phyloP scores from a whole-genome alignment of 2,888 invertebrate species.

The Caenorhabditis macrosperma region DNA sequence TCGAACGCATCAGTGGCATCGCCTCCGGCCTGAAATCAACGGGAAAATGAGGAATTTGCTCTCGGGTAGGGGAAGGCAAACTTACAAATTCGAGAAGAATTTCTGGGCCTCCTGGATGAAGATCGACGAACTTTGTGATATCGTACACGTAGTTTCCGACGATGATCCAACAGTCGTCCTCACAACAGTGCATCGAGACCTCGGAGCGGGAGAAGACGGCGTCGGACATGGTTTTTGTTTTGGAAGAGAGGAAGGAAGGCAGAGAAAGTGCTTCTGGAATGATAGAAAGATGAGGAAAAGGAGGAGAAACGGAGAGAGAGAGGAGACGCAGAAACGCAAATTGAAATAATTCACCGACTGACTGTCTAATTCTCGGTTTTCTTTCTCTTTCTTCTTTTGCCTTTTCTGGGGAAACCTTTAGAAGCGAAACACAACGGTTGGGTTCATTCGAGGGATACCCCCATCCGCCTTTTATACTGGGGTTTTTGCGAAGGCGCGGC shows the following conservation, averaged over 20 bases:
- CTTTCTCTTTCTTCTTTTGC: neutral
- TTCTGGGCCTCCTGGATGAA: slow-evolving; percentile 71
- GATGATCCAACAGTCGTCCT: slow-evolving; percentile 70
- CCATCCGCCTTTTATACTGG: slow-evolving; percentile 38
- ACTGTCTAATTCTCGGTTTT: slow-evolving; percentile 21
- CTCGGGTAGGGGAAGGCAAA: slow-evolving; percentile 2
- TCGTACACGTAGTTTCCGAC: slow-evolving; percentile 69
- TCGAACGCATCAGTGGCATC: slow-evolving; percentile 76
- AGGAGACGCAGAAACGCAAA: slow-evolving; percentile 35
- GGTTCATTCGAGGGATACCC: slow-evolving; percentile 51
- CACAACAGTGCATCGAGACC: slow-evolving; percentile 66
- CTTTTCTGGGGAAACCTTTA: slow-evolving; percentile 31
- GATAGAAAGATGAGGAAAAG: neutral
- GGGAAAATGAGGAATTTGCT: slow-evolving; percentile 9
- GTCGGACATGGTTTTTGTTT: slow-evolving; percentile 34
- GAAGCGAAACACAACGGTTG: slow-evolving; percentile 7
- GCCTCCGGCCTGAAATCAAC: slow-evolving; percentile 70
- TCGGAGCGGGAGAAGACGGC: slow-evolving; percentile 62
- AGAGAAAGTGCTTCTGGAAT: slow-evolving; percentile 31
- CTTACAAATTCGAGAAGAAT: slow-evolving; percentile 72
- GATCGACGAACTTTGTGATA: slow-evolving; percentile 67
- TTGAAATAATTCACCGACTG: too few relatives aligned
- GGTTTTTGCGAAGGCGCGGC: slow-evolving; percentile 57
- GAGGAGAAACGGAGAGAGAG: neutral
- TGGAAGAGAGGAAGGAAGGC: neutral